Evolutionary conservation across 2,113 vertebrate genomes (phyloP).

Genomic region (Turdus rufiventris): DNA sequence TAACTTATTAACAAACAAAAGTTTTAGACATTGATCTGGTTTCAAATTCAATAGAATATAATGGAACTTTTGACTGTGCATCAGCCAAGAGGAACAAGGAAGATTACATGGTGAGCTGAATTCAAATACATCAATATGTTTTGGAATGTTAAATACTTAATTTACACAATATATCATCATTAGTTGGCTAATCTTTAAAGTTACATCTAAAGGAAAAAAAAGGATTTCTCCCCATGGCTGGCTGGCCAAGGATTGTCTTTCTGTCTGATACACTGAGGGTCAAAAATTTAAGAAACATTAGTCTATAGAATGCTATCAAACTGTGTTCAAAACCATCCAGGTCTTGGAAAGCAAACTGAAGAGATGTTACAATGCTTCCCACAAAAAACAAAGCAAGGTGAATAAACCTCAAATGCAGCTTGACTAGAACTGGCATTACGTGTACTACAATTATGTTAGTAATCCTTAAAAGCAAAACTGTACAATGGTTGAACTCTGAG

Average conservation of each 20-base stretch:
- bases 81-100: constrained; percentile 50
- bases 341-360: background rate
- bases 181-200: constrained; percentile 15
- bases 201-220: background rate
- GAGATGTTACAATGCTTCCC: background rate
- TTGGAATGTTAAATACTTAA: constrained; percentile 47
- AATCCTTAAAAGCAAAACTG: background rate
- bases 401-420: background rate
- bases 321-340: background rate
- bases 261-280: background rate
- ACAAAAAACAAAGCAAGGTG: background rate
- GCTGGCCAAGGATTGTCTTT: background rate
- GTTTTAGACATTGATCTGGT: constrained; percentile 30
- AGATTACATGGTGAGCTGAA: constrained; percentile 36
- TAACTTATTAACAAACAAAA: background rate
- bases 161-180: constrained; percentile 24
- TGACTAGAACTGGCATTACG: background rate
- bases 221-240: background rate
- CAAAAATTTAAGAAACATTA: background rate
- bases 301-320: background rate
- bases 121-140: constrained; percentile 28
- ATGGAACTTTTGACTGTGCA: constrained; percentile 18
- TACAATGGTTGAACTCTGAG: background rate
- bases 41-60: constrained; percentile 42
- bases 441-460: background rate